Evolutionary conservation across 1,140 invertebrate genomes (phyloP).

Genomic region (Sinonovacula constricta): DNA sequence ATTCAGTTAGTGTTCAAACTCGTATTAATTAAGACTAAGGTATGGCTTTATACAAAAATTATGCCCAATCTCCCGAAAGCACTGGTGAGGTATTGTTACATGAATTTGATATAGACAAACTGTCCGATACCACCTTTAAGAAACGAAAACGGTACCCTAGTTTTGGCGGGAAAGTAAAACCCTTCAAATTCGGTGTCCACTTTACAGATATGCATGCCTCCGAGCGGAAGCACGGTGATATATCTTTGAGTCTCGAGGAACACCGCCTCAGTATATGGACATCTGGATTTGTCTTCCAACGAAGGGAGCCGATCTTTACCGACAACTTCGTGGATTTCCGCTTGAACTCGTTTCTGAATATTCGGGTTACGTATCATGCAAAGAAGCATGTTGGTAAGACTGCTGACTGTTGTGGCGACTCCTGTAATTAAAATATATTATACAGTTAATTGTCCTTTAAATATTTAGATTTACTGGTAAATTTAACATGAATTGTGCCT

Average conservation of each 20-base stretch:
- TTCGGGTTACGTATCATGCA: conserved; percentile 15
- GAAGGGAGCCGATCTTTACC: conserved; percentile 13
- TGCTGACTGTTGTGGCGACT: not conserved
- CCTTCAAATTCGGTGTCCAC: conserved; percentile 3
- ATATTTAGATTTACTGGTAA: too few relatives aligned
- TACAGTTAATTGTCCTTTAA: too few relatives aligned
- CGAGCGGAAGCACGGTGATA: not conserved
- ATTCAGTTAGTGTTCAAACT: too few relatives aligned
- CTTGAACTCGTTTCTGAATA: conserved; percentile 11
- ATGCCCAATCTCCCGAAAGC: too few relatives aligned
- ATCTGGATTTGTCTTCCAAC: not conserved
- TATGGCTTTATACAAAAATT: too few relatives aligned
- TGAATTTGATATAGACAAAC: too few relatives aligned
- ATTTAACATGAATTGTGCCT: too few relatives aligned
- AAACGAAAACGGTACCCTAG: not conserved
- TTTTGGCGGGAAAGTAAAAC: not conserved
- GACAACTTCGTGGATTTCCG: conserved; percentile 17
- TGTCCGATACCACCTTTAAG: too few relatives aligned
- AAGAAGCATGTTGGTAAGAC: not conserved
- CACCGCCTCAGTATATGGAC: conserved; percentile 8
- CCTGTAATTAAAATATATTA: not conserved
- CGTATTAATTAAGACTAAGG: too few relatives aligned
- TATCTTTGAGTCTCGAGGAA: conserved; percentile 11
- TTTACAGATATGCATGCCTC: not conserved
- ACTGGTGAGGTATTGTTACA: too few relatives aligned